Percentiles rank a stretch among this genome's conserved stretches.
These are phyloP conservation scores for Anas flavirostris DNA, from an alignment of 2,797 vertebrate genomes.

Conservation along the genomic window DNA sequence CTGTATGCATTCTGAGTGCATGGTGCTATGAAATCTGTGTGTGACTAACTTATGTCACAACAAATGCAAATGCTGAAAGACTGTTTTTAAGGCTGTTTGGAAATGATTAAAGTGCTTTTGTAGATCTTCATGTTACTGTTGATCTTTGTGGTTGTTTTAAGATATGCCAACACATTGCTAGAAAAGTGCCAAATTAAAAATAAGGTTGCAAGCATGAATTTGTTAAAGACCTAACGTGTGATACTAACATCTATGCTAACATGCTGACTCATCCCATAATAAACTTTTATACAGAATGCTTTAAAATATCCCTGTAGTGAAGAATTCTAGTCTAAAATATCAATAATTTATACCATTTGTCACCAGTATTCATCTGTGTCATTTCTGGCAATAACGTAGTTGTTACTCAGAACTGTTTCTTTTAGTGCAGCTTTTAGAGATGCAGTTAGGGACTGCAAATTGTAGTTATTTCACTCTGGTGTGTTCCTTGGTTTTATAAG, in stretches of 20 bases:
- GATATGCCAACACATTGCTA: not conserved
- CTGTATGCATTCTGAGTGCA: not conserved
- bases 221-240: not conserved
- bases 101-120: conserved; percentile 24
- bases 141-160: not conserved
- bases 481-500: not conserved
- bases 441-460: not conserved
- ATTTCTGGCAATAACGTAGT: not conserved
- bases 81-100: conserved; percentile 1
- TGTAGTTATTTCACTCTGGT: not conserved
- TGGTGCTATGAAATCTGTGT: conserved; percentile 21
- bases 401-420: not conserved
- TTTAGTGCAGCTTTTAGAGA: conserved; percentile 5
- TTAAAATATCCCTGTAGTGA: not conserved
- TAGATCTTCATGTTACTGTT: not conserved
- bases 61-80: conserved; percentile 29
- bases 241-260: not conserved
- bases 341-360: not conserved
- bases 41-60: not conserved
- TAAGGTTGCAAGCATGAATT: not conserved
- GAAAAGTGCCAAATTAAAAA: not conserved
- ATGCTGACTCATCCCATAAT: not conserved
- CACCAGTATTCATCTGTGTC: not conserved
- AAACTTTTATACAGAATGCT: not conserved
- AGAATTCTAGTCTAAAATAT: not conserved